phyloP scores from a whole-genome alignment of 2,888 invertebrate species.

The Clepsis dumicolana region DNA sequence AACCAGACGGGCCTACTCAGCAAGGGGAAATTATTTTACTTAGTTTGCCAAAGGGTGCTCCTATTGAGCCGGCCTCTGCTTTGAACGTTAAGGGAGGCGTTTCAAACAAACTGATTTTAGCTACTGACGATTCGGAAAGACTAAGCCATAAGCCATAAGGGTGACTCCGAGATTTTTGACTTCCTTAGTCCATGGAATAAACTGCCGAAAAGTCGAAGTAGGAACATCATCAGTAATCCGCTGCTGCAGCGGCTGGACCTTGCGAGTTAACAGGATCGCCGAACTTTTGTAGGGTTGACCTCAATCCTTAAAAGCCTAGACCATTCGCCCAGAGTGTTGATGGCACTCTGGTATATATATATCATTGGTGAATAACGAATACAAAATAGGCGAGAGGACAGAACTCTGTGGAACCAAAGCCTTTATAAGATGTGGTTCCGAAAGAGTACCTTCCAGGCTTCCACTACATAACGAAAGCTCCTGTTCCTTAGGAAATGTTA shows the following conservation, averaged over 20 bases:
- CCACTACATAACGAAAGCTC: conserved; percentile 6
- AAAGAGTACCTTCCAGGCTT: conserved; percentile 13
- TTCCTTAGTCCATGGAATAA: no score
- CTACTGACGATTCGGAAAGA: no score
- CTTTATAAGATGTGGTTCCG: neutral
- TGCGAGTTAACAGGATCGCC: neutral
- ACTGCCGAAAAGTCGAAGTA: neutral
- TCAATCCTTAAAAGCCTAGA: conserved; percentile 14
- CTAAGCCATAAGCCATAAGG: no score
- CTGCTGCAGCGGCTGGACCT: no score
- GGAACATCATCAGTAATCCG: no score
- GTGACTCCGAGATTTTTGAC: conserved; percentile 14
- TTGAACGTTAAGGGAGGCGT: no score
- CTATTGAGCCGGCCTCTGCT: no score
- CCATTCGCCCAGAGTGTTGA: neutral
- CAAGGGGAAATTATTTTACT: no score
- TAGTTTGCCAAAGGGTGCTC: no score
- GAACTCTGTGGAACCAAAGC: conserved; percentile 28
- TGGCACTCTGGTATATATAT: neutral
- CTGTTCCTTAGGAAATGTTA: neutral
- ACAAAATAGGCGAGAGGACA: neutral
- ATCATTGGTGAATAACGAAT: conserved; percentile 16
- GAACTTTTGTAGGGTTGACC: conserved; percentile 13
- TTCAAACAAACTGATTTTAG: no score
- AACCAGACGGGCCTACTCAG: no score